Base-by-base conservation (phyloP, 2,113 vertebrate species). In the Oncorhynchus kisutch region DNA sequence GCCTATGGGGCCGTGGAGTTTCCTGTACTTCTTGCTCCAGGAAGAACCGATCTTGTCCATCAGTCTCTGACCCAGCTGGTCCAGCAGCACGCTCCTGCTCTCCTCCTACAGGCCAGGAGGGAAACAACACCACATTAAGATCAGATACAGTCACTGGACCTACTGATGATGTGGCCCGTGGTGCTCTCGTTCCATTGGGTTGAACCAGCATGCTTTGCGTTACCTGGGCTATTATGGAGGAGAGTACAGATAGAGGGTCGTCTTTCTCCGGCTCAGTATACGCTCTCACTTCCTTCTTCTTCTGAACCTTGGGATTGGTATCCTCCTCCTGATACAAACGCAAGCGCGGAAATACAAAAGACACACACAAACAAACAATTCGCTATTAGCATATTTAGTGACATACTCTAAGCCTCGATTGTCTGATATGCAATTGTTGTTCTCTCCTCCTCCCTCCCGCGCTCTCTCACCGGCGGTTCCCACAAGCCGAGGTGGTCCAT, bases 11-110 rank as follows among this genome's bases (percentile, higher is more conserved):
- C 98, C 97, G 11, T 92, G 86, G 5, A 95, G 93, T 78, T 96
- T 98, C 72, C 92, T 93, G 62, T 96, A 99, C 73, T 92, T 96
- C 89, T 97, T 99, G 88, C 95, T 97, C 98, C 97, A 99, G 7
- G 98, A 96, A 27, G 93, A 84, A 14, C 95, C 95, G 49, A 89
- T 93, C 81, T 94, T 96, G 84, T 96, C 92, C 90, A 96, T 80
- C n/a, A 99, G 85, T 82, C 95, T 98, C 86, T 99, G 97, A 49
- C 96, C 95, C 59, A 99, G 84, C 12, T 96, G 96, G 88, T 99
- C 95, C 72, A 97, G 39, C 0, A 92, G 80, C 45, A 94, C 91
- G 77, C 84, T 91, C 76, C 87, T 90, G 62, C 84, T 89, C 34
- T 86, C 73, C 74, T 93, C 93, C 93, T 94, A 67, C 25, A 62